phyloP scores from a whole-genome alignment of 2,888 invertebrate species.

The Mimas tiliae region DNA sequence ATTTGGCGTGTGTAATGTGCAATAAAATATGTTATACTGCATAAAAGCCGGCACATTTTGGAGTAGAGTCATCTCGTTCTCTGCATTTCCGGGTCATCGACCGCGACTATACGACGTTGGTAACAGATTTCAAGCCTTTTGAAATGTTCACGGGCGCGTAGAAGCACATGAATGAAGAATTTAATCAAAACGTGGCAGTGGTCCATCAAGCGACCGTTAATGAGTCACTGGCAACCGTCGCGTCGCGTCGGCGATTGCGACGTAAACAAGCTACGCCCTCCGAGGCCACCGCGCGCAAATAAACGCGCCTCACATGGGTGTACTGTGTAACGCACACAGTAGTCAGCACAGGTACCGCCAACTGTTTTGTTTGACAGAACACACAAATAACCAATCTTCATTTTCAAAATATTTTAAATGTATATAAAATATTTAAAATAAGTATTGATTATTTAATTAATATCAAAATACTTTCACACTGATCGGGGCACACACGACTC shows the following conservation, averaged over 20 bases:
- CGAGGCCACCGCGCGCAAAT: conserved; percentile 69
- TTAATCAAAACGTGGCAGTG: conserved; percentile 49
- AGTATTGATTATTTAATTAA: too few species aligned
- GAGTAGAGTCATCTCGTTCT: conserved; percentile 3
- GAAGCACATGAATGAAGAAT: conserved; percentile 29
- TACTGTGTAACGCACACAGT: conserved; percentile 25
- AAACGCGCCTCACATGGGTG: conserved; percentile 69
- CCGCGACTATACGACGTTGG: conserved; percentile 59
- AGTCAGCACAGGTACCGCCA: conserved; percentile 41
- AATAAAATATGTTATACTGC: conserved; percentile 41
- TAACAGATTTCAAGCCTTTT: conserved; percentile 48
- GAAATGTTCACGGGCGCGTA: conserved; percentile 38
- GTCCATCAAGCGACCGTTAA: conserved; percentile 60
- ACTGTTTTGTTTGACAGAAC: conserved; percentile 48
- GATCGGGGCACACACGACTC: neutral
- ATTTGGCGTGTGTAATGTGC: conserved; percentile 49
- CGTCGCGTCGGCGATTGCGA: conserved; percentile 51
- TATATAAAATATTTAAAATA: too few species aligned
- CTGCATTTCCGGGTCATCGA: conserved; percentile 65
- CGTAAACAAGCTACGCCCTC: conserved; percentile 67
- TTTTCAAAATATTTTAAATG: too few species aligned
- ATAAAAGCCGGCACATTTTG: conserved; percentile 4
- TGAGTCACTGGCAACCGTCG: conserved; percentile 66
- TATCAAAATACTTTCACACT: neutral
- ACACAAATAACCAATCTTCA: conserved; percentile 38